These are phyloP conservation scores for Machimus atricapillus DNA, from an alignment of 2,888 invertebrate species.

Conservation along the genomic window DNA sequence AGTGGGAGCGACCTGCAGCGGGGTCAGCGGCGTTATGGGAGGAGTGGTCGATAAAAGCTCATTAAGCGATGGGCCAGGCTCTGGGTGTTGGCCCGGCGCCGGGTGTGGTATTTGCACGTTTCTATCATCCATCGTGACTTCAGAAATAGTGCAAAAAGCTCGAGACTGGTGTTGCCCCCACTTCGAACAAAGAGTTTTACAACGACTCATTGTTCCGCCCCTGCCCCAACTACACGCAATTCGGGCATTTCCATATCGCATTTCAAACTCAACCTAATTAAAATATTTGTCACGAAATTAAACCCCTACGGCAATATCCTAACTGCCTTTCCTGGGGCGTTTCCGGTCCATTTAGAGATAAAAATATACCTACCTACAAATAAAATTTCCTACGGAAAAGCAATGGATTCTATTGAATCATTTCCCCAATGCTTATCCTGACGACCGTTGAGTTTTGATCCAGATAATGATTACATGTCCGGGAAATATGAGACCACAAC, in stretches of 20 bases:
- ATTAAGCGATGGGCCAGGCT: constrained; percentile 4
- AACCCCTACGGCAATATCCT: not conserved
- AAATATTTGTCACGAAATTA: constrained; percentile 13
- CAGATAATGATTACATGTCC: not conserved
- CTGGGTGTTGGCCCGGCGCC: not conserved
- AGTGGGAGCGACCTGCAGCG: not conserved
- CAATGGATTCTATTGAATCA: not conserved
- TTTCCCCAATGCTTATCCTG: not conserved
- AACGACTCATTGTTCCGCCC: not conserved
- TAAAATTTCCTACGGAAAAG: not conserved
- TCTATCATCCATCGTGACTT: constrained; percentile 18
- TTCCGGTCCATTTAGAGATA: not conserved
- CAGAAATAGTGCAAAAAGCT: not conserved
- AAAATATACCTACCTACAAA: not conserved
- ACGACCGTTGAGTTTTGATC: not conserved
- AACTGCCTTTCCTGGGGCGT: not conserved
- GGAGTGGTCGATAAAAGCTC: constrained; percentile 31
- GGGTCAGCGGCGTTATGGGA: not conserved
- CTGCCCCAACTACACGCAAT: not conserved
- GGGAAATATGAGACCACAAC: not conserved
- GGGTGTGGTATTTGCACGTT: constrained; percentile 26
- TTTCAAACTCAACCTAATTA: constrained; percentile 2
- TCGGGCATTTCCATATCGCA: constrained; percentile 3
- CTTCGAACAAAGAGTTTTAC: not conserved
- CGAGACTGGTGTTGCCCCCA: not conserved